Percentiles rank a stretch among this genome's conserved stretches.
Conservation (phyloP, 2,888 invertebrate species). For the Axea sp. region DNA sequence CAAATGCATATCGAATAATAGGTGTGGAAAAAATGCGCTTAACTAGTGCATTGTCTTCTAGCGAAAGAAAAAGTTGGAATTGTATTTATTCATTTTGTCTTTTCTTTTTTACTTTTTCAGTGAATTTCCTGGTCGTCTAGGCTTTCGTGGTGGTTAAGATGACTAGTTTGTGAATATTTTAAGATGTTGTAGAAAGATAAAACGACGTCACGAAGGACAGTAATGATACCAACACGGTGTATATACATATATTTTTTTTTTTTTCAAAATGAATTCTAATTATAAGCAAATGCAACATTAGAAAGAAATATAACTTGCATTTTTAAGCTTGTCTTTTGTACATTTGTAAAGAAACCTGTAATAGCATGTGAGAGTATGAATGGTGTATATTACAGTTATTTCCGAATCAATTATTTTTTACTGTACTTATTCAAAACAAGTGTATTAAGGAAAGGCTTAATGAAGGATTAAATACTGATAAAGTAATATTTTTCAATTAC, state of each 20-base stretch:
- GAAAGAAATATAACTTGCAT: conserved; percentile 18
- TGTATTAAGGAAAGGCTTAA: too few species aligned
- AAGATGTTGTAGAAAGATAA: conserved; percentile 1
- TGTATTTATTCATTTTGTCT: background rate
- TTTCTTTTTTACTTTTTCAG: background rate
- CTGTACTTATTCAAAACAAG: too few species aligned
- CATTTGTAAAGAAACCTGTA: conserved; percentile 18
- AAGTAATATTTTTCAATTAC: too few species aligned
- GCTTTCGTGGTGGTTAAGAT: conserved; percentile 4
- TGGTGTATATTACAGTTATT: too few species aligned
- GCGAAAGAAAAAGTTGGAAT: conserved; percentile 5
- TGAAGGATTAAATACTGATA: too few species aligned
- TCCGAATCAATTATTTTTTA: too few species aligned
- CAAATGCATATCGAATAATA: background rate
- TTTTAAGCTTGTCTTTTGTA: conserved; percentile 5
- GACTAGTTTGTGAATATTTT: conserved; percentile 17
- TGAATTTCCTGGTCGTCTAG: conserved; percentile 2
- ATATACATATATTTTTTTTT: too few species aligned
- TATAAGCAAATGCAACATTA: conserved; percentile 9
- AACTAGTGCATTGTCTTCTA: conserved; percentile 1
- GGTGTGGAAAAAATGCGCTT: background rate
- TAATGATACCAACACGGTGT: too few species aligned
- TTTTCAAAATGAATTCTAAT: conserved; percentile 11
- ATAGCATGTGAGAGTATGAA: too few species aligned
- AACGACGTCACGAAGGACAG: conserved; percentile 4